These are phyloP conservation scores for Pica pica DNA, from an alignment of 2,113 vertebrate species.

Conservation along the genomic window DNA sequence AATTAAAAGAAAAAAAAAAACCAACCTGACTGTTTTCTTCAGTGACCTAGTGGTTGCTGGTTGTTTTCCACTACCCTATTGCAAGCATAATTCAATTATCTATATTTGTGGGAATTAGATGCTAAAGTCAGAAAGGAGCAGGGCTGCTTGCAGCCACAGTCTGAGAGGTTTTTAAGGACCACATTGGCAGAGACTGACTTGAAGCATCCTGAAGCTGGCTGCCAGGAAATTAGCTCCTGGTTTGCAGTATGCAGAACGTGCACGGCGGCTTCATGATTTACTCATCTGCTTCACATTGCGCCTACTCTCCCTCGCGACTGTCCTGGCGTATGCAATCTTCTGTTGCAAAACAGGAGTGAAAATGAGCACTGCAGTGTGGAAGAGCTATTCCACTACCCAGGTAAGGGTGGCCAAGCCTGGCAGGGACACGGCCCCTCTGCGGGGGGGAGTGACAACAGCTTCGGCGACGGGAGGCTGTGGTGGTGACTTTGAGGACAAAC, in stretches of 20 bases:
- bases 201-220: background rate
- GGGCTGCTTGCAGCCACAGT: background rate
- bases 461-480: background rate
- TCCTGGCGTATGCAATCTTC: background rate
- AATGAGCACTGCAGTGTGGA: background rate
- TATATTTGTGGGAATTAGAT: background rate
- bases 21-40: background rate
- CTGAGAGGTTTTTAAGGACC: background rate
- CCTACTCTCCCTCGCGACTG: background rate
- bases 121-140: background rate
- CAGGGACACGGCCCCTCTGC: background rate
- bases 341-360: conserved; percentile 14
- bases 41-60: background rate
- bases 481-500: background rate
- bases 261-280: background rate
- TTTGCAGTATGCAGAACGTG: conserved; percentile 29
- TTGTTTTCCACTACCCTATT: background rate
- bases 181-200: background rate
- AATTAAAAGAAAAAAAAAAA: background rate
- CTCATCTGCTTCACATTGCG: conserved; percentile 14
- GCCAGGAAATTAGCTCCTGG: conserved; percentile 19
- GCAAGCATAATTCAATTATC: background rate
- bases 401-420: background rate
- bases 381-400: background rate
- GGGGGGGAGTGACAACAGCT: background rate